Evolutionary conservation across 92 coral and sea anemone genomes (phyloP).

Genomic region (Parazoanthus atlanticus): DNA sequence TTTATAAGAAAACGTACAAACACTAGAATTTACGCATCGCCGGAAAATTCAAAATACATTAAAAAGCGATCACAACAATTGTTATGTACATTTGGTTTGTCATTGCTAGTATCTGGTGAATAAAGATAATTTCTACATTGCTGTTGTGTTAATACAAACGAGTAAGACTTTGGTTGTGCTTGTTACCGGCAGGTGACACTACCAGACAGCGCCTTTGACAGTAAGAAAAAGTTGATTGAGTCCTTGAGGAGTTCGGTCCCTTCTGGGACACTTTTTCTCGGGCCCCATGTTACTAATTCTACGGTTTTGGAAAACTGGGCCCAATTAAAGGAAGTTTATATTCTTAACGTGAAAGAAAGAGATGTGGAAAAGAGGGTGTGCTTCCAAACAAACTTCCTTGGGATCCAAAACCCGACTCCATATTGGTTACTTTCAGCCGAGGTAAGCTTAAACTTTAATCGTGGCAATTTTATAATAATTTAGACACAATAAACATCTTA

Average conservation of each 20-base stretch:
- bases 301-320: neutral
- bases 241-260: neutral
- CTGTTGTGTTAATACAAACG: too few species aligned
- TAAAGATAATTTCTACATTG: too few species aligned
- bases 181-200: neutral
- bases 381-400: neutral
- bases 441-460: neutral
- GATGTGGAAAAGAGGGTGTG: neutral
- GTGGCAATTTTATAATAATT: neutral
- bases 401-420: neutral
- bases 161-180: neutral
- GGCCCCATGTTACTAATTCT: neutral
- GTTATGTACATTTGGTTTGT: too few species aligned
- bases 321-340: neutral
- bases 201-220: neutral
- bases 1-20: too few species aligned
- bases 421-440: neutral
- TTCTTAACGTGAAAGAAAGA: neutral
- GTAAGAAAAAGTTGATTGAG: neutral
- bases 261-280: neutral
- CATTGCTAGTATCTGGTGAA: too few species aligned
- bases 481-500: too few species aligned
- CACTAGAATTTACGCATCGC: too few species aligned
- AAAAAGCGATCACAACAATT: too few species aligned
- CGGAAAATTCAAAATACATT: too few species aligned